These are phyloP conservation scores for Bombus breviceps DNA, from an alignment of 1,140 invertebrate species.

Conservation along the genomic window DNA sequence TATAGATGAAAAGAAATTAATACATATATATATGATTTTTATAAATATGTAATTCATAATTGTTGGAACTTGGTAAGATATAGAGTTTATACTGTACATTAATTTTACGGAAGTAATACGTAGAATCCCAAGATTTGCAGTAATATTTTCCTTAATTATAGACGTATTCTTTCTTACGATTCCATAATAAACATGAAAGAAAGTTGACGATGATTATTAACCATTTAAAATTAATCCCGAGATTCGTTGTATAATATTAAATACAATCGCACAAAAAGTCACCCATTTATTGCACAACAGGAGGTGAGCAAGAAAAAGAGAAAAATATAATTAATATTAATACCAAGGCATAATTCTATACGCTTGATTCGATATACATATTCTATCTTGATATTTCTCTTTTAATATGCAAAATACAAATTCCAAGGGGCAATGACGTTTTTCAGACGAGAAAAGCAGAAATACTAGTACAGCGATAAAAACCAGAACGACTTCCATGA, in stretches of 20 bases:
- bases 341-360: neutral
- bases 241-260: neutral
- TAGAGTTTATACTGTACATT: neutral
- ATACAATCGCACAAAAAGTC: neutral
- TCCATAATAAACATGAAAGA: neutral
- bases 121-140: neutral
- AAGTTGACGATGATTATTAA: neutral
- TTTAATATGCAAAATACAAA: neutral
- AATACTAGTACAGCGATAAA: neutral
- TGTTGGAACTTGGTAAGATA: no score
- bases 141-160: neutral
- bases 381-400: neutral
- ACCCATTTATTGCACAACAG: neutral
- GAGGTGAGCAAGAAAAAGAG: no score
- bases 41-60: no score
- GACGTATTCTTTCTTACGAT: neutral
- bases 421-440: neutral
- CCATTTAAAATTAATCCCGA: neutral
- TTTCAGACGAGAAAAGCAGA: slow-evolving; percentile 1
- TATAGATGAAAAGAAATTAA: no score
- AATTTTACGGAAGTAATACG: neutral
- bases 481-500: neutral
- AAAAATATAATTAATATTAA: neutral
- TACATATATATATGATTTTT: no score
- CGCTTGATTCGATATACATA: no score